Conservation (phyloP, 2,888 invertebrate genomes). For the Mimumesa dahlbomi region DNA sequence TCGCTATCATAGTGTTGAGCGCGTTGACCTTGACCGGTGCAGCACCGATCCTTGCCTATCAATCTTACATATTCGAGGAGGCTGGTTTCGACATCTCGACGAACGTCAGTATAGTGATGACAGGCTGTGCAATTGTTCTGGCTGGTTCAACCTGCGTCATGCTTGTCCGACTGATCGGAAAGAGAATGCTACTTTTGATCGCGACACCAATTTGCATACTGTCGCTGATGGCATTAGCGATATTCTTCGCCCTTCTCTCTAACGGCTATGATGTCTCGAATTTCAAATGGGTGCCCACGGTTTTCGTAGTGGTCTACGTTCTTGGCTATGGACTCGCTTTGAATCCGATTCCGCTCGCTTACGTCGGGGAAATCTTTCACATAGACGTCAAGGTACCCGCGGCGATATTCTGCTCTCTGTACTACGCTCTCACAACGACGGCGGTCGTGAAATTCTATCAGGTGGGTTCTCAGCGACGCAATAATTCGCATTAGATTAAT, state of each 20-base stretch:
- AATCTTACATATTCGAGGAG: constrained; percentile 72
- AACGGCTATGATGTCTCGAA: constrained; percentile 66
- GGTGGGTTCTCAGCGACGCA: constrained; percentile 69
- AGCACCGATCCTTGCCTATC: constrained; percentile 75
- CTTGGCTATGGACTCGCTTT: constrained; percentile 74
- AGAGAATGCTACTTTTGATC: constrained; percentile 71
- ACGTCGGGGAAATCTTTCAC: constrained; percentile 76
- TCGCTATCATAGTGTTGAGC: constrained; percentile 71
- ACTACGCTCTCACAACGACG: constrained; percentile 72
- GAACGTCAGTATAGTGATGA: constrained; percentile 70
- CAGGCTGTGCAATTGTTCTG: constrained; percentile 72
- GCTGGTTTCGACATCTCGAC: constrained; percentile 73
- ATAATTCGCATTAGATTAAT: too few relatives aligned
- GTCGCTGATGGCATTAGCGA: constrained; percentile 68
- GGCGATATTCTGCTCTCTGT: constrained; percentile 73
- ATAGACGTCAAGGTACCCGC: constrained; percentile 77
- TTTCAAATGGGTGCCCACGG: constrained; percentile 74
- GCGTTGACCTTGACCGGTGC: constrained; percentile 74
- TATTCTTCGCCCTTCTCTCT: constrained; percentile 70
- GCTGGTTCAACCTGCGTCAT: constrained; percentile 73
- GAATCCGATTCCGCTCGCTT: constrained; percentile 76
- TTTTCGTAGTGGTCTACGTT: constrained; percentile 73
- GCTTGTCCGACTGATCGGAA: constrained; percentile 72
- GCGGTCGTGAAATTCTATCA: constrained; percentile 75
- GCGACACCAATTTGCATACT: constrained; percentile 69